These are phyloP conservation scores for Rhinoderma darwinii DNA, from an alignment of 2,113 vertebrate genomes.

Conservation along the genomic window DNA sequence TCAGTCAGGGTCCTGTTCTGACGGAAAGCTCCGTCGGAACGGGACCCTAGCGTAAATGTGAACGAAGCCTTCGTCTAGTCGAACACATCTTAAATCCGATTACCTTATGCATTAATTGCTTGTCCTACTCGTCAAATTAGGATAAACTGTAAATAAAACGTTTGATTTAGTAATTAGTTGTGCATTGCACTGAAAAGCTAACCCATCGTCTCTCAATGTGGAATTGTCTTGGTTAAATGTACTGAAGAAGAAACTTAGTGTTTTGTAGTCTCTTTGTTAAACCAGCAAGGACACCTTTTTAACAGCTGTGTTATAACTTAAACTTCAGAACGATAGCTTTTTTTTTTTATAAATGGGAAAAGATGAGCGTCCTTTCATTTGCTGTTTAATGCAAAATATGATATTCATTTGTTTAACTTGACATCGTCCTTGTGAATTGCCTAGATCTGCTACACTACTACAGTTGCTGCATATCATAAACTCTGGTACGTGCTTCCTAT, in stretches of 20 bases:
- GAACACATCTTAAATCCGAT: background rate
- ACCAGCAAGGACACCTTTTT: background rate
- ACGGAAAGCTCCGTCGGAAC: too few relatives aligned
- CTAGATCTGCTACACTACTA: background rate
- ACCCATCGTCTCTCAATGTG: background rate
- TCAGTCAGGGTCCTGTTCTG: too few relatives aligned
- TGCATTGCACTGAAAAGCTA: background rate
- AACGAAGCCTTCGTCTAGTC: too few relatives aligned
- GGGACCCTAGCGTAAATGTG: too few relatives aligned
- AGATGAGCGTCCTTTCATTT: background rate
- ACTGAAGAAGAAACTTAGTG: background rate
- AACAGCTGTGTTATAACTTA: background rate
- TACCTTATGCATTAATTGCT: too few relatives aligned
- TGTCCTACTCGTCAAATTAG: background rate
- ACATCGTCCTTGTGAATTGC: too few relatives aligned
- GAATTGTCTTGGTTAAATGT: background rate
- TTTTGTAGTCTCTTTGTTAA: background rate
- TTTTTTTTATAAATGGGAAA: background rate
- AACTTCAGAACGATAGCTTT: background rate
- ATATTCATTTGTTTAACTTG: constrained; percentile 16
- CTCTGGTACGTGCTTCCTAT: background rate
- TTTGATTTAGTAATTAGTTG: background rate
- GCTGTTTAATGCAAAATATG: background rate
- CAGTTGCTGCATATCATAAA: background rate
- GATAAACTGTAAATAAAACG: background rate